Evolutionary conservation across 2,888 invertebrate species (phyloP).

Genomic region (Malthinus flaveolus): DNA sequence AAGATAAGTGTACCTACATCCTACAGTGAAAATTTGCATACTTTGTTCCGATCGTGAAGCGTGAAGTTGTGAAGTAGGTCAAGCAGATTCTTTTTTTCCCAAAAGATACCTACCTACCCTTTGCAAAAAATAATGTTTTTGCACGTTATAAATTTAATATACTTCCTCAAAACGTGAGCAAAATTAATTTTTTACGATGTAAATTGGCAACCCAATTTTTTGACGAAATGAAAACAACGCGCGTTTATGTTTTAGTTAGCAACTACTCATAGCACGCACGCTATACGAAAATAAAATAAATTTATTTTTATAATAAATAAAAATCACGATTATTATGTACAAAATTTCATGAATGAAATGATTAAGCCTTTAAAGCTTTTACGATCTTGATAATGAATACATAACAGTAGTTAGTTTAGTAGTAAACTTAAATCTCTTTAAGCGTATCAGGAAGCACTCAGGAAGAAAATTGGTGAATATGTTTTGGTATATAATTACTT

Average conservation of each 20-base stretch:
- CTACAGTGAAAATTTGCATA: constrained; percentile 17
- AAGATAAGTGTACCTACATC: no score
- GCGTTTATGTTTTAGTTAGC: background rate
- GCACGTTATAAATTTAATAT: constrained; percentile 9
- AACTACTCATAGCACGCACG: background rate
- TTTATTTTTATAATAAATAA: constrained; percentile 4
- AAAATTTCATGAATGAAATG: constrained; percentile 1
- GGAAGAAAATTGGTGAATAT: no score
- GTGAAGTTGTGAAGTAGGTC: constrained; percentile 18
- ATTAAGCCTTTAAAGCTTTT: background rate
- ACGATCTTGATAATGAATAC: background rate
- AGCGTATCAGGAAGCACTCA: no score
- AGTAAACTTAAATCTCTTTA: no score
- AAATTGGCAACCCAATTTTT: no score
- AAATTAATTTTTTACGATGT: background rate
- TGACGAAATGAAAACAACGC: no score
- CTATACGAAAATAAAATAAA: constrained; percentile 4
- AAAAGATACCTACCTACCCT: constrained; percentile 4
- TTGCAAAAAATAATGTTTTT: constrained; percentile 7
- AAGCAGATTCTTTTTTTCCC: constrained; percentile 9
- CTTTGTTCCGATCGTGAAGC: constrained; percentile 13
- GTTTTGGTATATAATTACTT: no score
- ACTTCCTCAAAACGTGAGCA: background rate
- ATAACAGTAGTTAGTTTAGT: no score
- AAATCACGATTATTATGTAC: background rate